Evolutionary conservation across 2,888 invertebrate species (phyloP).

Genomic region (Diplolepis rosae): DNA sequence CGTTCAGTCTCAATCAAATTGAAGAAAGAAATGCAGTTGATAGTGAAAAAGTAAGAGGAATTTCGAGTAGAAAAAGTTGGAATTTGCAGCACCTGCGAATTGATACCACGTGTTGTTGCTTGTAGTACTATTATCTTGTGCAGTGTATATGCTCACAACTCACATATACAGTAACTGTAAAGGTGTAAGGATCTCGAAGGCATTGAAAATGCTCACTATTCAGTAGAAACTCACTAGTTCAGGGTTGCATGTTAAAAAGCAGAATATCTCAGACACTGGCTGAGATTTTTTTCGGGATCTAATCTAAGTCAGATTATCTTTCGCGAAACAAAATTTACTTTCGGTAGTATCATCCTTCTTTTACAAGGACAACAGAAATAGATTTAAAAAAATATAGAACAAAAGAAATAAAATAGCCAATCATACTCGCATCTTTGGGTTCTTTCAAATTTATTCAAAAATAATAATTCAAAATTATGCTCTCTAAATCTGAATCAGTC

Average conservation of each 20-base stretch:
- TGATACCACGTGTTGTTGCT: background rate
- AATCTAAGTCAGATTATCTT: conserved; percentile 4
- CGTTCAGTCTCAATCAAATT: too few relatives aligned
- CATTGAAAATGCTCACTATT: conserved; percentile 3
- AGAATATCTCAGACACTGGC: background rate
- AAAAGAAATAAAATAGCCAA: background rate
- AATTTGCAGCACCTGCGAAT: background rate
- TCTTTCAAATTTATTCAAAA: too few relatives aligned
- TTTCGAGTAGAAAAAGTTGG: too few relatives aligned
- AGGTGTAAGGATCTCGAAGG: background rate
- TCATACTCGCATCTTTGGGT: too few relatives aligned
- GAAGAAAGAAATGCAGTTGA: too few relatives aligned
- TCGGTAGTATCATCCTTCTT: background rate
- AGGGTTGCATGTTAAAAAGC: conserved; percentile 24
- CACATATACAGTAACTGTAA: background rate
- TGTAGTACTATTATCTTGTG: background rate
- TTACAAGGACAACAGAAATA: background rate
- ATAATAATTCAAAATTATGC: too few relatives aligned
- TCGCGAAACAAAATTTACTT: background rate
- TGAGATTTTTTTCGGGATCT: background rate
- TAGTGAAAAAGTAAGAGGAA: too few relatives aligned
- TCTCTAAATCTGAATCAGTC: too few relatives aligned
- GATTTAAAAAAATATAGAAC: background rate
- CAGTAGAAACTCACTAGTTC: conserved; percentile 19
- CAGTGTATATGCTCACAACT: background rate